Evolutionary conservation across 2,113 vertebrate genomes (phyloP), one percentile per base, ranked within the genome.

Genomic region (Burhinus oedicnemus): DNA sequence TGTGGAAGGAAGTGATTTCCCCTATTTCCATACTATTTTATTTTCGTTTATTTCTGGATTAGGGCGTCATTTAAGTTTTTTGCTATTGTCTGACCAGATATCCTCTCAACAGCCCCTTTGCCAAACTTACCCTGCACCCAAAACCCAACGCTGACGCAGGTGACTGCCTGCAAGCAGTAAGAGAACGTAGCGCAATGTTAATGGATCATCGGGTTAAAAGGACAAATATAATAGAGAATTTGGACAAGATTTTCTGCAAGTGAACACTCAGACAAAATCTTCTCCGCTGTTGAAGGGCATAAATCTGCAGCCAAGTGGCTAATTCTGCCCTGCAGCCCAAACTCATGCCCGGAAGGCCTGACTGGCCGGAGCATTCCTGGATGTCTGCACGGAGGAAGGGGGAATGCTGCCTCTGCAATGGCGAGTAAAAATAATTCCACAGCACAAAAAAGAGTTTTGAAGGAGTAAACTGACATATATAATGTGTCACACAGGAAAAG

Each of bases 181-280:
- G 66, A 72, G 60, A 69, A 40, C 16, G 1, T 10, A 38, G 40
- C 0, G 0, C 40, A 29, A 8, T 0, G 0, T 1, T 57, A 64
- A 12, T 11, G 45, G 47, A 3, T 27, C 32, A 9, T 36, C 14
- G 14, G 32, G 66, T 51, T n/a, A 58, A 91, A 83, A 83, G 38
- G 29, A 8, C 0, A 2, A 70, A 30, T 40, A 13, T 2, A 57
- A 21, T 2, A 70, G 62, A 58, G 32, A 71, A 81, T 55, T 18
- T 74, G 64, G 69, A 17, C 57, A 18, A 29, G 0, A 4, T 25
- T 72, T 83, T 26, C 54, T 47, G 16, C 22, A 22, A 68, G 17
- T n/a, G 44, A 60, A 27, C 7, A 19, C 47, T 72, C 44, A 30
- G 11, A 72, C 22, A 42, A 87, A 22, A 84, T 27, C 12, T 9